Conservation (phyloP, 2,113 vertebrate genomes). For the Ia io region DNA sequence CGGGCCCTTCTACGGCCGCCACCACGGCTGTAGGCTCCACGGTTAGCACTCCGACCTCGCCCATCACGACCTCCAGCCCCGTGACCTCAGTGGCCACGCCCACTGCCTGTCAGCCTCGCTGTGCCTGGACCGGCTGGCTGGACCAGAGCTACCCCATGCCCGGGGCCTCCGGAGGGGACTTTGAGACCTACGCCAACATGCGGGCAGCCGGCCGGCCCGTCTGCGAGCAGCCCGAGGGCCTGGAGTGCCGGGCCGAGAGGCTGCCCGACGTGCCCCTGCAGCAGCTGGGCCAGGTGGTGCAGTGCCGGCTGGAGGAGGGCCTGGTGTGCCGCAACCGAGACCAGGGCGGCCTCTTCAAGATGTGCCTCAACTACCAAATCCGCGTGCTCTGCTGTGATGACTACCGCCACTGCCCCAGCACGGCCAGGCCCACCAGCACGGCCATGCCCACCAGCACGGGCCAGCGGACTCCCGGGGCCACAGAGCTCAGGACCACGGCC, state of each 20-base stretch:
- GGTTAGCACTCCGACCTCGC: neutral
- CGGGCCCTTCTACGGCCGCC: neutral
- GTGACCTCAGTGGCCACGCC: neutral
- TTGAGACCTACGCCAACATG: neutral
- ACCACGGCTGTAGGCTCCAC: neutral
- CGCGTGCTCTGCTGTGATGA: slow-evolving; percentile 78
- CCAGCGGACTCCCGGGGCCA: too few species aligned
- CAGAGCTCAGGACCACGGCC: rapidly evolving
- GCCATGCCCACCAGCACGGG: too few species aligned
- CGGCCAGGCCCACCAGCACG: rapidly evolving
- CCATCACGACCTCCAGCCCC: neutral
- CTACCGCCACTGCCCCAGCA: slow-evolving; percentile 41
- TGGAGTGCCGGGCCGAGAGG: neutral
- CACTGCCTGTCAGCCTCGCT: neutral
- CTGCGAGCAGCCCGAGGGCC: neutral
- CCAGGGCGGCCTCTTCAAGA: slow-evolving; percentile 47
- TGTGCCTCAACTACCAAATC: slow-evolving; percentile 73
- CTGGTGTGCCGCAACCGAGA: slow-evolving; percentile 76
- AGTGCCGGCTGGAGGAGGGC: slow-evolving; percentile 60
- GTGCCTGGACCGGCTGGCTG: neutral
- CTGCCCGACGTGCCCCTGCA: neutral
- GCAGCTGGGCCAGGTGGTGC: slow-evolving; percentile 56
- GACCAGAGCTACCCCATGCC: neutral
- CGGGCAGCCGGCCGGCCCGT: neutral
- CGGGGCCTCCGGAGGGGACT: neutral